Percentiles rank a stretch among this genome's conserved stretches.
phyloP scores from a whole-genome alignment of 1,140 invertebrate genomes.

The Trigoniulus corallinus region DNA sequence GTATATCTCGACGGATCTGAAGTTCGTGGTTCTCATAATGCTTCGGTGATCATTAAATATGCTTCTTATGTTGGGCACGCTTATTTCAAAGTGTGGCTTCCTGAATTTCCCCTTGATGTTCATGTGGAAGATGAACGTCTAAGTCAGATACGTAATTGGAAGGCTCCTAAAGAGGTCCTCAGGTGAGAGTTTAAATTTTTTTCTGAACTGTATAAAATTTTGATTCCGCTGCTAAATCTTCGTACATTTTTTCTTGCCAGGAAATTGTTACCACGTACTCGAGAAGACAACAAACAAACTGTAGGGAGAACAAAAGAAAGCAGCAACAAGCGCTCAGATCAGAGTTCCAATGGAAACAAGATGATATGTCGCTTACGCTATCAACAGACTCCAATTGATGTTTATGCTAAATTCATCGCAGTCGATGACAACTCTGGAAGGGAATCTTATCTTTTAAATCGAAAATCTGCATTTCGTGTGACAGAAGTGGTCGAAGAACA shows the following conservation, averaged over 20 bases:
- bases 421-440: slow-evolving; percentile 80
- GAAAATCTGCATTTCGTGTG: slow-evolving; percentile 67
- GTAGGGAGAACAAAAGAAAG: background rate
- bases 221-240: slow-evolving; percentile 1
- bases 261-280: background rate
- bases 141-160: slow-evolving; percentile 75
- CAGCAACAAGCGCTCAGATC: background rate
- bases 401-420: slow-evolving; percentile 73
- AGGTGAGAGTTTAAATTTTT: no score
- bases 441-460: slow-evolving; percentile 71
- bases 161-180: slow-evolving; percentile 47
- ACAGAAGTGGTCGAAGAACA: slow-evolving; percentile 75
- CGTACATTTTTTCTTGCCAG: background rate
- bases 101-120: slow-evolving; percentile 80
- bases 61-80: slow-evolving; percentile 75
- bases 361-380: slow-evolving; percentile 59
- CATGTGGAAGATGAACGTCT: slow-evolving; percentile 71
- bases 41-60: slow-evolving; percentile 83
- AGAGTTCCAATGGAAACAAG: slow-evolving; percentile 4
- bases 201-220: no score
- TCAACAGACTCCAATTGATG: slow-evolving; percentile 78
- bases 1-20: slow-evolving; percentile 95
- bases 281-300: background rate
- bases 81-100: slow-evolving; percentile 90
- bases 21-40: slow-evolving; percentile 82